Evolutionary conservation across 2,888 invertebrate genomes (phyloP).

Genomic region (Rambutsinella grinnellia): DNA sequence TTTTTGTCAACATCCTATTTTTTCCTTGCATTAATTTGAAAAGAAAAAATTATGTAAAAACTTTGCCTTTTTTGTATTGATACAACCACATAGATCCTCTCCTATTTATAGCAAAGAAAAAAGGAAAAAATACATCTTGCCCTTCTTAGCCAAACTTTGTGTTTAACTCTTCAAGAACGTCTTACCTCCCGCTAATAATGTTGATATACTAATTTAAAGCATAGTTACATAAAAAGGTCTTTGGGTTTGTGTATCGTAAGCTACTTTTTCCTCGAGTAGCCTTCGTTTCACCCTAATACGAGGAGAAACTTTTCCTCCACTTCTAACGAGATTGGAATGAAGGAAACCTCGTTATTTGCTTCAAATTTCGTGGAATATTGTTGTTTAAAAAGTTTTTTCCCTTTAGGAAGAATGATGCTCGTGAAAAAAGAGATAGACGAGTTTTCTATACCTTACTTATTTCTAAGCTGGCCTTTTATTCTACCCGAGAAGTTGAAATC

Average conservation of each 20-base stretch:
- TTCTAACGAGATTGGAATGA: constrained; percentile 29
- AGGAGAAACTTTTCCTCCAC: constrained; percentile 22
- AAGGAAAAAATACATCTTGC: neutral
- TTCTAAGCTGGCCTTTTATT: neutral
- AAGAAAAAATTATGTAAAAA: neutral
- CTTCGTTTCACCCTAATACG: neutral
- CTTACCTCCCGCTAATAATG: too few relatives aligned
- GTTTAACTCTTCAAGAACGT: neutral
- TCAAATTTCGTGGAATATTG: constrained; percentile 26
- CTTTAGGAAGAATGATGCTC: neutral
- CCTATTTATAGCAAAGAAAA: neutral
- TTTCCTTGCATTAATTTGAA: neutral
- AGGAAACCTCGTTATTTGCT: constrained; percentile 22
- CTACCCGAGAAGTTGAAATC: neutral
- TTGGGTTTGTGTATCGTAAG: too few relatives aligned
- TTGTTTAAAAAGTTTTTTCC: constrained; percentile 23
- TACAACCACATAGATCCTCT: neutral
- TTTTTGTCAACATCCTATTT: neutral
- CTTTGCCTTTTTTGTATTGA: neutral
- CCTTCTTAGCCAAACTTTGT: neutral
- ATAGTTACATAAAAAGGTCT: too few relatives aligned
- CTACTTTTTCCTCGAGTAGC: neutral
- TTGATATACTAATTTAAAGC: too few relatives aligned
- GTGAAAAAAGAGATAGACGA: neutral
- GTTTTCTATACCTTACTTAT: neutral